Evolutionary conservation across 2,113 vertebrate species (phyloP).

Genomic region (Vidua macroura): DNA sequence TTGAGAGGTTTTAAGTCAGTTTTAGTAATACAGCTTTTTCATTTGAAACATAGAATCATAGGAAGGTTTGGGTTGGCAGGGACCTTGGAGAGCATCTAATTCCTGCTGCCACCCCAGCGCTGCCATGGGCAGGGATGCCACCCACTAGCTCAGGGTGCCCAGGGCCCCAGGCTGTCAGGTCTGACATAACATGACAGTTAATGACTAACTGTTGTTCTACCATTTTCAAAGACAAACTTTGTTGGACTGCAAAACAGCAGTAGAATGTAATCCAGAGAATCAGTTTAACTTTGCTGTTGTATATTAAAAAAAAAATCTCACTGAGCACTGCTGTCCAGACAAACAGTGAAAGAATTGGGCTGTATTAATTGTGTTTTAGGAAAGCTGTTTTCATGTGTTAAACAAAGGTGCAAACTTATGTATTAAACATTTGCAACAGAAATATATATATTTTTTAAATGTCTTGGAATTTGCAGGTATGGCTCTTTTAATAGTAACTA

Average conservation of each 20-base stretch:
- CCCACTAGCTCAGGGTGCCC: neutral
- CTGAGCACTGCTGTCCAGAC: neutral
- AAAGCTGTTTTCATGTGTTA: neutral
- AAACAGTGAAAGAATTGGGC: neutral
- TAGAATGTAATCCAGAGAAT: neutral
- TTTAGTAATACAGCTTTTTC: neutral
- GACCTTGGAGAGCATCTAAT: neutral
- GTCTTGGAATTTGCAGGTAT: neutral
- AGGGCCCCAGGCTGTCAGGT: neutral
- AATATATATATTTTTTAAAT: neutral
- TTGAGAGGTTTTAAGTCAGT: neutral
- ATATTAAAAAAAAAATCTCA: neutral
- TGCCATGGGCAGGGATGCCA: accelerated
- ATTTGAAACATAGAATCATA: neutral
- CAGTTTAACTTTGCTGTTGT: neutral
- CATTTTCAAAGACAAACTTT: neutral
- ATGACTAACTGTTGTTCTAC: neutral
- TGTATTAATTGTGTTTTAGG: neutral
- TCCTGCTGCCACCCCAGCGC: neutral
- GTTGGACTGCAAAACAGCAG: neutral
- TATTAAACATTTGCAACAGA: neutral
- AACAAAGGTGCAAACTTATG: neutral
- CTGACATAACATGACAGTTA: neutral
- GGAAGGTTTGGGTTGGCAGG: neutral
- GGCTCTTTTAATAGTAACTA: neutral